A percentile compares a stretch with the other conserved stretches of the same genome.
Conservation (phyloP, 2,888 invertebrate species). For the Cryptocheilus praepositus region DNA sequence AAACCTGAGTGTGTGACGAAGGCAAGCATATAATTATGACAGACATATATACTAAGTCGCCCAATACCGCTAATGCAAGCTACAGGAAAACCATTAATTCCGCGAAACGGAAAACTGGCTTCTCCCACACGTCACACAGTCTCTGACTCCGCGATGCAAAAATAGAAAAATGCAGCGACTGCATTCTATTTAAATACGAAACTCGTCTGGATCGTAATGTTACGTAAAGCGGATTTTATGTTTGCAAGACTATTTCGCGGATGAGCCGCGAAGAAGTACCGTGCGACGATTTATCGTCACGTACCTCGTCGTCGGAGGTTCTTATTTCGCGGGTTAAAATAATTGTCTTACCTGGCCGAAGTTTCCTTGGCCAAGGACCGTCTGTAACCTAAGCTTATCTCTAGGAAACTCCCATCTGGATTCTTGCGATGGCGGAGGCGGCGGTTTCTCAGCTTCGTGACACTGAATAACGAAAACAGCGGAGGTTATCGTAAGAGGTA, state of each 20-base stretch:
- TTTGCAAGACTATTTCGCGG: too few species aligned
- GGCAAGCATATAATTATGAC: neutral
- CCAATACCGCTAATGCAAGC: too few species aligned
- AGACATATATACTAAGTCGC: too few species aligned
- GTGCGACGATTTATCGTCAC: slow-evolving; percentile 45
- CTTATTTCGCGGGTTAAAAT: slow-evolving; percentile 27
- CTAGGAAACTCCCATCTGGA: slow-evolving; percentile 87
- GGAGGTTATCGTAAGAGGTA: slow-evolving; percentile 14
- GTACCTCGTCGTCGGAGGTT: slow-evolving; percentile 6
- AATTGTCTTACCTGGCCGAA: slow-evolving; percentile 82
- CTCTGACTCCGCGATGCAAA: neutral
- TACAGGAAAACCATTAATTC: too few species aligned
- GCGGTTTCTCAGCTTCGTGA: slow-evolving; percentile 77
- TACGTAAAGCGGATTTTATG: too few species aligned
- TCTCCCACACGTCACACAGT: too few species aligned
- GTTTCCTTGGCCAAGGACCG: slow-evolving; percentile 88
- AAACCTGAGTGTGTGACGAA: slow-evolving; percentile 77
- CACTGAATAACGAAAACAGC: slow-evolving; percentile 56
- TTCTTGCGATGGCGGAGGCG: slow-evolving; percentile 78
- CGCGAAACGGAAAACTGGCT: neutral
- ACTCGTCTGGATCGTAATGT: too few species aligned
- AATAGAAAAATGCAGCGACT: neutral
- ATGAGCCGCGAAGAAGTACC: neutral
- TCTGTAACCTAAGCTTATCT: slow-evolving; percentile 85
- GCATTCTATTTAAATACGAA: neutral